Conservation (phyloP, 2,797 vertebrate species). For the Neostethus bicornis region DNA sequence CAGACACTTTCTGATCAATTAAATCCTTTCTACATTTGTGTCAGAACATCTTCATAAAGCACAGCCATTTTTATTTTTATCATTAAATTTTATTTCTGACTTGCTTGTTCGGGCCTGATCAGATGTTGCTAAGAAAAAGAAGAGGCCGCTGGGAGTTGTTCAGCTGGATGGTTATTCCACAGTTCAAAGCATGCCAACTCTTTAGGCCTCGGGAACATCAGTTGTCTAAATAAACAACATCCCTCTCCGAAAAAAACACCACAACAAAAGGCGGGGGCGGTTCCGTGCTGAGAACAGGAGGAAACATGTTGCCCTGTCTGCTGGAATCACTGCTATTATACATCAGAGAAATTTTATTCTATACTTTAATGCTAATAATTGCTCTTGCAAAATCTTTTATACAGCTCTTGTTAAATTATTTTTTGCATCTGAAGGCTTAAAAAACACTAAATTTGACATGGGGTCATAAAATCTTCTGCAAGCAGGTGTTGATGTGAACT, state of each 20-base stretch:
- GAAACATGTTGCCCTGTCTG: slow-evolving; percentile 1
- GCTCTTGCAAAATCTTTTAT: background rate
- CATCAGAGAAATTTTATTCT: background rate
- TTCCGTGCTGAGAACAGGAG: slow-evolving; percentile 6
- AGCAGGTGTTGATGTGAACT: slow-evolving; percentile 42
- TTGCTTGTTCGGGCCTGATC: slow-evolving; percentile 5
- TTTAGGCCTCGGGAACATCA: slow-evolving; percentile 12
- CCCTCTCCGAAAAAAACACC: slow-evolving; percentile 24
- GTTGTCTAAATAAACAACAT: slow-evolving; percentile 21
- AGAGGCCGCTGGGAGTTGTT: slow-evolving; percentile 31
- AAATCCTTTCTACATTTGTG: background rate
- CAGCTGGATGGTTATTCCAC: slow-evolving; percentile 35
- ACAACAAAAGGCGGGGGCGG: slow-evolving; percentile 19
- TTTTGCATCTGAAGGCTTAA: slow-evolving; percentile 17
- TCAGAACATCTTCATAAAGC: background rate
- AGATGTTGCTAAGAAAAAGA: background rate
- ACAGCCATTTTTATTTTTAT: background rate
- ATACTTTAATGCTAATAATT: slow-evolving; percentile 6
- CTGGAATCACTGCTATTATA: background rate
- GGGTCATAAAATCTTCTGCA: slow-evolving; percentile 14
- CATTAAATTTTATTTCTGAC: slow-evolving; percentile 19
- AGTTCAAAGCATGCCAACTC: slow-evolving; percentile 29
- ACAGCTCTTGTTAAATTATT: slow-evolving; percentile 11
- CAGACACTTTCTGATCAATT: background rate
- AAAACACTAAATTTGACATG: slow-evolving; percentile 6